Evolutionary conservation across 2,888 invertebrate species (phyloP), one percentile per base, ranked within the genome.

Genomic region (Eilema sororculum): DNA sequence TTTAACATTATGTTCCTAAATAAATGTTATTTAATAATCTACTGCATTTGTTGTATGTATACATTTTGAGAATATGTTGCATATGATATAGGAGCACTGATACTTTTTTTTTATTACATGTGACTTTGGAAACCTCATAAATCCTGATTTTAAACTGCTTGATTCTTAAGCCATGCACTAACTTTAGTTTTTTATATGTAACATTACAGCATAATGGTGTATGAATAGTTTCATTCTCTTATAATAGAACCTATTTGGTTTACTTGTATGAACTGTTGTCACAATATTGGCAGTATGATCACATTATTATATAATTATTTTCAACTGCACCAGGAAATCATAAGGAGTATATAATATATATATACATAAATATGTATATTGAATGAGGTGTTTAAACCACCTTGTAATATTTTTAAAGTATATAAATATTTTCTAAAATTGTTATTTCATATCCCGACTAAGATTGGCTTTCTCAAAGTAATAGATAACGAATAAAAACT

Each of bases 391-490:
- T 71, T 76, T 71, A 68, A 22, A 28, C 41, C 83, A 87, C 87
- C 87, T 84, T 84, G 77, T 86, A 87, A 90, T 90, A 91, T 93
- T 91, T 91, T 89, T 85, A 88, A 71, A 89, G 85, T 87, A 84
- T 90, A 89, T 90, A 89, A 84, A 86, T 90, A 90, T 91, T 91
- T 92, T 91, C 89, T 86, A 89, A 92, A 90, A 84, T 90, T 91
- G 91, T 92, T 92, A 79, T 85, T 88, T 89, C 87, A 87, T 87
- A 87, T 90, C 89, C 83, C 85, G 83, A 87, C 77, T 79, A 86
- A 86, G 80, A 84, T 81, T 86, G 87, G 91, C 92, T 93, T 93
- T 92, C 90, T 90, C 88, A 87, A 86, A 64, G 52, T 65, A 84
- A 87, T 92, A 91, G 91, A 86, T 89, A 87, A 87, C 87, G 89